These are phyloP conservation scores for Heliornis fulica DNA, from an alignment of 2,113 vertebrate species.

Conservation along the genomic window DNA sequence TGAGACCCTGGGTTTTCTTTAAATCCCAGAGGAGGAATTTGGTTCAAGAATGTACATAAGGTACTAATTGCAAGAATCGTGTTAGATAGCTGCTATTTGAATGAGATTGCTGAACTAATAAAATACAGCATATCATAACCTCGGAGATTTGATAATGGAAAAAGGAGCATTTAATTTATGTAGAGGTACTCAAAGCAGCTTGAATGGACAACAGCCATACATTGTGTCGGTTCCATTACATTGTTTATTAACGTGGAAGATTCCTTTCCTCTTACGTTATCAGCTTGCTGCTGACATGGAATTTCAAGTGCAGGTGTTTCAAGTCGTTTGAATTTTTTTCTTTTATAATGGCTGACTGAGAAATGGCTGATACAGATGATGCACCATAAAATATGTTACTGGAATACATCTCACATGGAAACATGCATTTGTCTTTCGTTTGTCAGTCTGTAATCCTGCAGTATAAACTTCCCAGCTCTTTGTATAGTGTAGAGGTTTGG, in stretches of 20 bases:
- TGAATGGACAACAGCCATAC: constrained; percentile 1
- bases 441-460: not conserved
- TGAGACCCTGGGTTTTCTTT: constrained; percentile 39
- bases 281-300: not conserved
- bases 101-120: constrained; percentile 23
- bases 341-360: not conserved
- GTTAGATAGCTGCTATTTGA: constrained; percentile 39
- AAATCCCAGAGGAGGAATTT: constrained; percentile 46
- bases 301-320: constrained; percentile 22
- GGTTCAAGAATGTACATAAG: constrained; percentile 28
- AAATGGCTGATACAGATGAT: not conserved
- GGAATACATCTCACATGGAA: not conserved
- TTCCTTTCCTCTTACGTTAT: not conserved
- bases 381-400: not conserved
- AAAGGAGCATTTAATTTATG: constrained; percentile 15
- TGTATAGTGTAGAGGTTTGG: not conserved
- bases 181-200: not conserved
- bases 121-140: constrained; percentile 5
- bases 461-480: not conserved
- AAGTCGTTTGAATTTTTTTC: not conserved
- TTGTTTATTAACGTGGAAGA: not conserved
- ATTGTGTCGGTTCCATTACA: not conserved
- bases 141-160: not conserved
- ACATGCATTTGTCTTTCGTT: not conserved
- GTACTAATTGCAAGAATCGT: constrained; percentile 38